Conservation (phyloP, 2,113 vertebrate genomes). For the Formicarius rufipectus region DNA sequence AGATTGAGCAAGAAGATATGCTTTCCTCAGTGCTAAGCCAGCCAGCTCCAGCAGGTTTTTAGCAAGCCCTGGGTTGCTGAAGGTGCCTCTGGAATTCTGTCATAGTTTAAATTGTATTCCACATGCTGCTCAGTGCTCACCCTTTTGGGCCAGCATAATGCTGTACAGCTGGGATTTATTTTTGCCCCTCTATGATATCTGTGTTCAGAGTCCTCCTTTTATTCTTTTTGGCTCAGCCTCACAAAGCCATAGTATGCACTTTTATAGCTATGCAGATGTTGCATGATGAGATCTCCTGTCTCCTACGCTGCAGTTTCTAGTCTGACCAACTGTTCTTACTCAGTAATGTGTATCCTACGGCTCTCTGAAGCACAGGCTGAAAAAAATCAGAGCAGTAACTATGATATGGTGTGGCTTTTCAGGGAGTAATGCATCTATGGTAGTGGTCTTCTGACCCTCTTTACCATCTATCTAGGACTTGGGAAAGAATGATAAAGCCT, state of each 20-base stretch:
- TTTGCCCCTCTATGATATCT: neutral
- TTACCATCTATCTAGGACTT: neutral
- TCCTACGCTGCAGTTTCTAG: neutral
- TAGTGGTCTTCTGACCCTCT: neutral
- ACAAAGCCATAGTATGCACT: neutral
- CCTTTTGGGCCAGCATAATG: neutral
- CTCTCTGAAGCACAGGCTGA: neutral
- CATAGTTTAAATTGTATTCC: neutral
- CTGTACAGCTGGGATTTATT: neutral
- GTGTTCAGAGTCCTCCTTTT: neutral
- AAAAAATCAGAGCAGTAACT: neutral
- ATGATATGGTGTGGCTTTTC: neutral
- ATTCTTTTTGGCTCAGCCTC: neutral
- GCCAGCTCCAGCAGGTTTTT: neutral
- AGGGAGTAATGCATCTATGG: neutral
- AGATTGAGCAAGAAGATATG: neutral
- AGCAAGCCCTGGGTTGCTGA: neutral
- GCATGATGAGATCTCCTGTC: neutral
- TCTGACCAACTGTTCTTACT: neutral
- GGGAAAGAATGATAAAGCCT: neutral
- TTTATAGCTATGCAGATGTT: conserved; percentile 22
- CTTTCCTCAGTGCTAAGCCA: neutral
- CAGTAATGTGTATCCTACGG: neutral
- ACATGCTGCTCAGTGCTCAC: neutral
- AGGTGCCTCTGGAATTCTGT: neutral